Base-by-base conservation (phyloP, 2,888 invertebrate genomes). In the Drymonia ruficornis region DNA sequence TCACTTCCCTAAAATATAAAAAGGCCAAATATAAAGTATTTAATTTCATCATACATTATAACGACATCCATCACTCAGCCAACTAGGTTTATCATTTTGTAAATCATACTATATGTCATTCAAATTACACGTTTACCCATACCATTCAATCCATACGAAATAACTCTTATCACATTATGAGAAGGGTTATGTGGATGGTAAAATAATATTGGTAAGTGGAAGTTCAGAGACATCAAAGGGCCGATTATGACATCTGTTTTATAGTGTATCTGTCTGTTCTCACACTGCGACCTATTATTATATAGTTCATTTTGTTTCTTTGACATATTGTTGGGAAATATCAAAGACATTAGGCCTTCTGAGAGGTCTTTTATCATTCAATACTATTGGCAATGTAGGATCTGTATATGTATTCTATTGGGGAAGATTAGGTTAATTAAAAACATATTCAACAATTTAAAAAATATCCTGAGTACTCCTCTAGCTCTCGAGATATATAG, bases 41-140 rank as follows among this genome's bases (percentile, higher is more conserved):
- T 36, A 36, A 54, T 58, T 52, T 51, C 13, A 29, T 15, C 29
- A 46, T 6, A 46, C 19, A 29, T 65, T 59, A 60, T 75, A 63
- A 64, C 72, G 78, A 83, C 81, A 81, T 73, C 70, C 74, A 79
- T 83, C 83, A 81, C 74, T 83, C 83, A 73, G 61, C 76, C 63
- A 80, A 74, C 67, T 74, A 72, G 80, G 83, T 82, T 82, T 80
- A 81, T 80, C 69, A 70, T 76, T 69, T 70, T 63, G 74, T 81
- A 81, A 81, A 81, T 81, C 81, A 81, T 78, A 74, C 49, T 57
- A 61, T 65, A 69, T 56, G 49, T 53, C 63, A 62, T 63, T 59
- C 61, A 54, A 58, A 62, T 56, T 23, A 59, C 66, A 49, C 56
- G 29, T 9, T 15, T 36, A 29, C 9, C 2, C 0, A 3, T 16